Evolutionary conservation across 2,888 invertebrate species (phyloP), one percentile per base, ranked within the genome.

Genomic region (Drosophila antonietae): DNA sequence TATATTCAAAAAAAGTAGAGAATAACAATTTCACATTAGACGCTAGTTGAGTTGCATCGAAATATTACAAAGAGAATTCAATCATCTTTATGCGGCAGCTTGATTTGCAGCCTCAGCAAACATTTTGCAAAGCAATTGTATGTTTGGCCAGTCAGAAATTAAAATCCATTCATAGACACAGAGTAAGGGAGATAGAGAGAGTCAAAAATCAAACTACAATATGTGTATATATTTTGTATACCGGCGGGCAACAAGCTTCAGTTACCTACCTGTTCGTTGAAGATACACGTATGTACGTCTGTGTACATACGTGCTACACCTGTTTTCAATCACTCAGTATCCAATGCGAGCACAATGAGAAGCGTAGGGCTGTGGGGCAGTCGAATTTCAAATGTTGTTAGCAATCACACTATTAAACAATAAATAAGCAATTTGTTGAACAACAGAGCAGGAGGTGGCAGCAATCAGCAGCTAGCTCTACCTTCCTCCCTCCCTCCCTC

Each of bases 371-470:
- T 12, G 12, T 1, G 18, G 44, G 35, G 43, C 39, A 47, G 37
- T 49, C 62, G 69, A 71, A 74, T 71, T 72, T 67, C 61, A 81
- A 83, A 81, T 89, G 88, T 74, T 79, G 85, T 81, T 90, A 64
- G 78, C 78, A 77, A 86, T 80, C 80, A 73, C 73, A 81, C 88
- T 81, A 89, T 86, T 90, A 77, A 88, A 90, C 90, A 90, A 90
- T 89, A 87, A 87, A 86, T 86, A 90, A 80, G 81, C 85, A 90
- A 85, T 89, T 89, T 90, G 81, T 71, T 78, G 66, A 67, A 73
- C 84, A 88, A 75, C 57, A 62, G 67, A 51, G 63, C 47, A 51
- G 23, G 56, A 51, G 51, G 28, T 12, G 44, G 23, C 49, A 31
- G 7, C n/a, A 20, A 14, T 23, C 46, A 15, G 18, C 31, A 18